Evolutionary conservation across 2,888 invertebrate species (phyloP), one percentile per base, ranked within the genome.

Genomic region (Nowickia ferox): DNA sequence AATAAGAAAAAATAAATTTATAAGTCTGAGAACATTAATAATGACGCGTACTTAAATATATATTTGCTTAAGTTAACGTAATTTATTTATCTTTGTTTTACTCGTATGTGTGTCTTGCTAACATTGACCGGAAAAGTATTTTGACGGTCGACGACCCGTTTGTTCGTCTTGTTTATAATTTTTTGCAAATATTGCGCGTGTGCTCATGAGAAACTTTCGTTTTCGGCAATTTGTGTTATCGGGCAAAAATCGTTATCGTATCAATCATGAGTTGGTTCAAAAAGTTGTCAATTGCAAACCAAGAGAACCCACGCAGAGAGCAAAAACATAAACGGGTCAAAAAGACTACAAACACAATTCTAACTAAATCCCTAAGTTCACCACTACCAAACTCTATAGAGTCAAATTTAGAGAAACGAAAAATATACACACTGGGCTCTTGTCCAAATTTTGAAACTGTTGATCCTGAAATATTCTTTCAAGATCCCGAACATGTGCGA

Each of bases 211-310:
- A 94, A 94, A 94, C 91, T 93, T 93, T 92, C 94, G 94, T 88
- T 94, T 94, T 91, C 94, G 94, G 87, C 94, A 94, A 90, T 95
- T 95, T 91, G 93, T 94, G 89, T 93, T 94, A 92, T 94, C 95
- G 93, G 95, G 95, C 87, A 94, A 93, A 91, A 95, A 95, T 94
- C 95, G 95, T 93, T 93, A 91, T 90, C 93, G 92, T 72, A 95
- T 95, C 88, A 92, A 94, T 89, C 93, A 95, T 94, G 95, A 94
- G 93, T 91, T 95, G 94, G 95, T 95, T 94, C 95, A 95, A 91
- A 95, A 95, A 93, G 93, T 94, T 93, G 94, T 95, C 93, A 93
- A 93, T 84, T 93, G 94, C 90, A 94, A 94, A 91, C 92, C 93
- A 88, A 93, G 94, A 77, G 94, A 95, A 90, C 92, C 93, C 44